phyloP scores from a whole-genome alignment of 2,888 invertebrate genomes.

The Troilus luridus region DNA sequence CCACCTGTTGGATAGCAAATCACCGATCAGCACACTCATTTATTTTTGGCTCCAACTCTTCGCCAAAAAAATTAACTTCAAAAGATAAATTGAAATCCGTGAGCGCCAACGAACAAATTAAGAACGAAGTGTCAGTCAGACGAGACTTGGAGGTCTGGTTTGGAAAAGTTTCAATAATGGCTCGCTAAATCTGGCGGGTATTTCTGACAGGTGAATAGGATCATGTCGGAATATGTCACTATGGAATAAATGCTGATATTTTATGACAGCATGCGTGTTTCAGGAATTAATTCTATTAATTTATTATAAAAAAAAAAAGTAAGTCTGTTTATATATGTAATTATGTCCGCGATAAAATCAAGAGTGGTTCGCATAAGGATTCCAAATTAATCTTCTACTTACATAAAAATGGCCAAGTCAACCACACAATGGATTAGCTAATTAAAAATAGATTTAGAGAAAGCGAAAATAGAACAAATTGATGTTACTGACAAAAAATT shows the following conservation, averaged over 20 bases:
- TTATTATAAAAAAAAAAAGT: no score
- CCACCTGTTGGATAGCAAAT: neutral
- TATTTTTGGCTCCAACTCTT: neutral
- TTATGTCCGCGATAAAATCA: no score
- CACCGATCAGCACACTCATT: neutral
- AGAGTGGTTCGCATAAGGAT: no score
- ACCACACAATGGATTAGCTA: no score
- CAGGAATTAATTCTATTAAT: neutral
- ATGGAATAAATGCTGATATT: neutral
- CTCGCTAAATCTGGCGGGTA: neutral
- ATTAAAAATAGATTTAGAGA: no score
- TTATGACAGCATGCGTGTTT: neutral
- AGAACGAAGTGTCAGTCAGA: neutral
- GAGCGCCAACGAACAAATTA: slow-evolving; percentile 1
- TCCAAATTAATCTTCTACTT: no score
- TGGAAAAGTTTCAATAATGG: slow-evolving; percentile 17
- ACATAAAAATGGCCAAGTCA: no score
- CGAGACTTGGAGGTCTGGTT: neutral
- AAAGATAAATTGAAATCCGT: neutral
- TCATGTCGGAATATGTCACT: neutral
- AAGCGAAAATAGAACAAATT: no score
- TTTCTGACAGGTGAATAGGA: neutral
- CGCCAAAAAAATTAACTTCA: neutral
- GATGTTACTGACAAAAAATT: no score
- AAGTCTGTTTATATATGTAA: no score